Evolutionary conservation across 2,797 vertebrate genomes (phyloP), one percentile per base, ranked within the genome.

Genomic region (Carapus acus): DNA sequence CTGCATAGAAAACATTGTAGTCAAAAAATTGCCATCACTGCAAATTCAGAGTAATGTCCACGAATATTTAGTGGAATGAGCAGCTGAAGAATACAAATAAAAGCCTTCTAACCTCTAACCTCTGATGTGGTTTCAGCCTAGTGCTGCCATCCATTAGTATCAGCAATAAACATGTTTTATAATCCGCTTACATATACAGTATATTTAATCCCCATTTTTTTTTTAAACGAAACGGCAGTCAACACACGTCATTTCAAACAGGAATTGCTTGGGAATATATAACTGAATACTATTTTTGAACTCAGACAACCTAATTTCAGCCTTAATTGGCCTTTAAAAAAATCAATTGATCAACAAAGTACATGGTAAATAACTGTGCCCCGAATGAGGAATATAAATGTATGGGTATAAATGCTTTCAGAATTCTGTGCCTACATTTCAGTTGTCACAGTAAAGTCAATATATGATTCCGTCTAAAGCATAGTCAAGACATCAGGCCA

Each of bases 1-100:
- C 96, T 98, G 62, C 2, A 54, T 81, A 37, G 83, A 51, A 68
- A 38, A 36, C n/a, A 18, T 4, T 21, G 55, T 11, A 3, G 42
- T 58, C 19, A 36, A 48, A 38, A 56, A 15, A 0, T 15, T 45
- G 24, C 1, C 7, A 21, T 7, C 24, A 34, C 37, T 15, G 38
- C 15, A 24, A 7, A 17, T 50, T 36, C 11, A 13, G 7, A 44
- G 42, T 17, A 19, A 58, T 43, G n/a, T 29, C 34, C 15, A 21
- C 41, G 15, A 18, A 14, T 33, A 33, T 33, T 33, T 33, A 3
- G 31, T 33, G 9, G 31, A 8, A 33, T 33, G 9, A 11, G 6
- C n/a, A n/a, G n/a, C n/a, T n/a, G n/a, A n/a, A n/a, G n/a, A n/a
- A n/a, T n/a, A n/a, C n/a, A n/a, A 36, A 36, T 36, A 33, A 33